Evolutionary conservation across 2,888 invertebrate genomes (phyloP).

Genomic region (Ctena decussata): DNA sequence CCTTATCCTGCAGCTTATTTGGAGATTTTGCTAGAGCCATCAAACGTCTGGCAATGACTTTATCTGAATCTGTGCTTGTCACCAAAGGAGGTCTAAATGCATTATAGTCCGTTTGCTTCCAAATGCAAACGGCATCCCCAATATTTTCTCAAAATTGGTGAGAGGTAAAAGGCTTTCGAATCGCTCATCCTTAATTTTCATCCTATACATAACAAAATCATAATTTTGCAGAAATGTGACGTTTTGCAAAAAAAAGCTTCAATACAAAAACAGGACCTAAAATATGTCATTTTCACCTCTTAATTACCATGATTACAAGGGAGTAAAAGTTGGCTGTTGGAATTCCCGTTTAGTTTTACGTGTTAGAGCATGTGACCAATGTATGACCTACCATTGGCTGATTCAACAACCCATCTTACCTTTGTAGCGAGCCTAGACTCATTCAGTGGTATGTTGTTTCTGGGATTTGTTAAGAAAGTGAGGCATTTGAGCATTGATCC

Average conservation of each 20-base stretch:
- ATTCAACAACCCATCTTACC: constrained; percentile 20
- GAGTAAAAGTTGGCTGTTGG: no score
- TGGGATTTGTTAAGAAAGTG: constrained; percentile 42
- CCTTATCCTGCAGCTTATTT: constrained; percentile 1
- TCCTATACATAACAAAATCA: no score
- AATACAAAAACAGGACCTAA: not conserved
- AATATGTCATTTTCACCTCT: constrained; percentile 19
- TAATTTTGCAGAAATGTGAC: no score
- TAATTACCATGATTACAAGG: no score
- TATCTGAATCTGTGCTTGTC: not conserved
- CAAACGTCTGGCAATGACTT: not conserved
- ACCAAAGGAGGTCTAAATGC: not conserved
- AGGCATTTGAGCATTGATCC: constrained; percentile 48
- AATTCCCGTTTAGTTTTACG: no score
- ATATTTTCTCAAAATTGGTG: no score
- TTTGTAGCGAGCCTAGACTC: constrained; percentile 47
- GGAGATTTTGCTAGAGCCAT: not conserved
- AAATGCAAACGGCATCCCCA: no score
- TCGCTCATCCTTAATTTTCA: no score
- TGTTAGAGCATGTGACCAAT: no score
- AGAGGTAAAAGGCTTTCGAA: no score
- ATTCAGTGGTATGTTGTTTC: constrained; percentile 48
- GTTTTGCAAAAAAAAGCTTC: not conserved
- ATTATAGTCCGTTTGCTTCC: no score
- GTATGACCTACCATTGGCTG: constrained; percentile 20